phyloP scores from a whole-genome alignment of 2,888 invertebrate species.

The Aproaerema taeniolella region DNA sequence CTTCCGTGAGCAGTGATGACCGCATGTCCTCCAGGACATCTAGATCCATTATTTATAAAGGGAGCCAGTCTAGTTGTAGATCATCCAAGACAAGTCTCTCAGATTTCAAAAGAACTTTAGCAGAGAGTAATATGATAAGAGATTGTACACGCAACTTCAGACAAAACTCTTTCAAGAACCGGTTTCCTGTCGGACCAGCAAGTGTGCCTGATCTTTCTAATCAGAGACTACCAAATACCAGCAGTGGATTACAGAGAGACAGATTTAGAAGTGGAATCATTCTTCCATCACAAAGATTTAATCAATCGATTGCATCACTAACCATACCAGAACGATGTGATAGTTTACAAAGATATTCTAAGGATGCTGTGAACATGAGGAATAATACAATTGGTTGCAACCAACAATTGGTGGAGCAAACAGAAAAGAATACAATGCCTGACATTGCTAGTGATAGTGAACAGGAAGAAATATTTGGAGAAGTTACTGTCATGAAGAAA shows the following conservation, averaged over 20 bases:
- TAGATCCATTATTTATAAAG: conserved; percentile 31
- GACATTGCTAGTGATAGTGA: conserved; percentile 29
- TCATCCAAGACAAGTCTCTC: conserved; percentile 33
- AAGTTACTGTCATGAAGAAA: conserved; percentile 25
- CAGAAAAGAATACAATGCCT: neutral
- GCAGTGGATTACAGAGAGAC: conserved; percentile 35
- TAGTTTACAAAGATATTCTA: conserved; percentile 10
- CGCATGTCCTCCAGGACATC: conserved; percentile 40
- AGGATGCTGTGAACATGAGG: too few species aligned
- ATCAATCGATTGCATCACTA: conserved; percentile 16
- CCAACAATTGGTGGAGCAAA: conserved; percentile 8
- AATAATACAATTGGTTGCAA: too few species aligned
- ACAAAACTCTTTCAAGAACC: conserved; percentile 35
- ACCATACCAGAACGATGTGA: conserved; percentile 17
- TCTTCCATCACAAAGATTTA: conserved; percentile 53
- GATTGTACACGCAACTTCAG: conserved; percentile 35
- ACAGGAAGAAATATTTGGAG: conserved; percentile 39
- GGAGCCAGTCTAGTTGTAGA: conserved; percentile 32
- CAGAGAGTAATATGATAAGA: conserved; percentile 32
- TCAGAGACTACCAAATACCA: too few species aligned
- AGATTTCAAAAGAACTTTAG: conserved; percentile 29
- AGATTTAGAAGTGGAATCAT: conserved; percentile 43
- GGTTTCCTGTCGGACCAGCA: conserved; percentile 22
- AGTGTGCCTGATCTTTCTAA: conserved; percentile 13
- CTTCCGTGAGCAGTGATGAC: conserved; percentile 56